Percentiles rank a stretch among this genome's conserved stretches.
Conservation (phyloP, 2,888 invertebrate species). For the Dyspetes luteomarginatus region DNA sequence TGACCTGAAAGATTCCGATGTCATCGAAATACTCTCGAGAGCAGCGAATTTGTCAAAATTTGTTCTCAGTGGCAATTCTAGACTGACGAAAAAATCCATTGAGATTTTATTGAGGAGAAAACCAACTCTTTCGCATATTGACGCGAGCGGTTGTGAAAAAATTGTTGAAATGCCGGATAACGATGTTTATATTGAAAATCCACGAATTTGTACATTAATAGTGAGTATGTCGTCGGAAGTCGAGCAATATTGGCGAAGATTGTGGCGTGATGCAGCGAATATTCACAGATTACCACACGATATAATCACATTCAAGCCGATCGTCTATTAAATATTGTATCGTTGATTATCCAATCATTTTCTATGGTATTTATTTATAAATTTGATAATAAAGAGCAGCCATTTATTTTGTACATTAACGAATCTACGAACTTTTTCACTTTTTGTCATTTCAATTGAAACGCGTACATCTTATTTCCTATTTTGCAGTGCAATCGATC, state of each 20-base stretch:
- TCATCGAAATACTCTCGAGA: conserved; percentile 73
- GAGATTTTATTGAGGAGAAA: conserved; percentile 72
- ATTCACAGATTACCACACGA: conserved; percentile 72
- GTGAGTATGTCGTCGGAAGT: conserved; percentile 74
- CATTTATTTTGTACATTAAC: neutral
- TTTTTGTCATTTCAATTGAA: conserved; percentile 9
- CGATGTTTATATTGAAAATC: conserved; percentile 71
- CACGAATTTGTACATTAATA: conserved; percentile 75
- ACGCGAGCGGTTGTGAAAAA: conserved; percentile 75
- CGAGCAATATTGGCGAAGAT: conserved; percentile 73
- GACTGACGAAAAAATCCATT: conserved; percentile 72
- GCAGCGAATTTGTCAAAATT: conserved; percentile 76
- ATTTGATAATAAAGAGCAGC: conserved; percentile 23
- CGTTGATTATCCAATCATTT: neutral
- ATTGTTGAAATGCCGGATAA: conserved; percentile 72
- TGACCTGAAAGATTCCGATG: conserved; percentile 75
- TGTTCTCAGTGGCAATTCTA: conserved; percentile 74
- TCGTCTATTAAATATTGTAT: conserved; percentile 35
- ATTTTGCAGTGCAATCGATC: conserved; percentile 88
- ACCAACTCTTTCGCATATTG: conserved; percentile 76
- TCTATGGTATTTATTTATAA: conserved; percentile 4
- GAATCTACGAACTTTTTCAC: neutral
- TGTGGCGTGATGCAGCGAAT: conserved; percentile 76
- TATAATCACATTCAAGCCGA: conserved; percentile 76
- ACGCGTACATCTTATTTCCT: conserved; percentile 82